These are phyloP conservation scores for Chromobotia macracanthus DNA, from an alignment of 2,797 vertebrate genomes.

Conservation along the genomic window DNA sequence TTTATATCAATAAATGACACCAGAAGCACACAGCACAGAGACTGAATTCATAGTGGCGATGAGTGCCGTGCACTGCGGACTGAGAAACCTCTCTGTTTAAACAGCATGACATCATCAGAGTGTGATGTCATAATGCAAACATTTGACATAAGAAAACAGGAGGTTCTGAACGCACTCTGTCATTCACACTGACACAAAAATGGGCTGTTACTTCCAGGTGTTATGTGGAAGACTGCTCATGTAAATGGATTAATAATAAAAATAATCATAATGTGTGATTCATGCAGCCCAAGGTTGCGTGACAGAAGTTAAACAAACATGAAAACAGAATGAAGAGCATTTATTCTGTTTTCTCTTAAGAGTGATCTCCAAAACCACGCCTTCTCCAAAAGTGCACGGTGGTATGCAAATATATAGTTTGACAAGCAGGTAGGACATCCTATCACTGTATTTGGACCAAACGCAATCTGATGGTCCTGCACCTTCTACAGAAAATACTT, in stretches of 20 bases:
- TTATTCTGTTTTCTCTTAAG: too few relatives aligned
- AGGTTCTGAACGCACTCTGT: slow-evolving; percentile 17
- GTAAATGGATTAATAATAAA: not conserved
- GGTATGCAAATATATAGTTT: too few relatives aligned
- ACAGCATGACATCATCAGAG: slow-evolving; percentile 28
- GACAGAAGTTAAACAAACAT: not conserved
- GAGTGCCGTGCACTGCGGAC: not conserved
- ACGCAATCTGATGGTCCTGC: too few relatives aligned
- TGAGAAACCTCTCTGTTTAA: slow-evolving; percentile 19
- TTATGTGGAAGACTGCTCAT: not conserved
- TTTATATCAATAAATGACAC: not conserved
- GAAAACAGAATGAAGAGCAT: not conserved
- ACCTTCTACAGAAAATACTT: too few relatives aligned
- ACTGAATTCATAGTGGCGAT: slow-evolving; percentile 4
- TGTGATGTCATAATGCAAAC: slow-evolving; percentile 42
- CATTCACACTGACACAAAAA: slow-evolving; percentile 25
- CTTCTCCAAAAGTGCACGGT: too few relatives aligned
- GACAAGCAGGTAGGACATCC: too few relatives aligned
- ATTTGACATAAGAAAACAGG: slow-evolving; percentile 39
- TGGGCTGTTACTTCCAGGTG: not conserved
- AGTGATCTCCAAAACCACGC: too few relatives aligned
- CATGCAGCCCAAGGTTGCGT: not conserved
- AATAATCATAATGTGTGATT: not conserved
- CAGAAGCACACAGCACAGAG: not conserved
- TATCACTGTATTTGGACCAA: too few relatives aligned